Base-by-base conservation (phyloP, 2,113 vertebrate genomes). In the Misgurnus mizolepis region DNA sequence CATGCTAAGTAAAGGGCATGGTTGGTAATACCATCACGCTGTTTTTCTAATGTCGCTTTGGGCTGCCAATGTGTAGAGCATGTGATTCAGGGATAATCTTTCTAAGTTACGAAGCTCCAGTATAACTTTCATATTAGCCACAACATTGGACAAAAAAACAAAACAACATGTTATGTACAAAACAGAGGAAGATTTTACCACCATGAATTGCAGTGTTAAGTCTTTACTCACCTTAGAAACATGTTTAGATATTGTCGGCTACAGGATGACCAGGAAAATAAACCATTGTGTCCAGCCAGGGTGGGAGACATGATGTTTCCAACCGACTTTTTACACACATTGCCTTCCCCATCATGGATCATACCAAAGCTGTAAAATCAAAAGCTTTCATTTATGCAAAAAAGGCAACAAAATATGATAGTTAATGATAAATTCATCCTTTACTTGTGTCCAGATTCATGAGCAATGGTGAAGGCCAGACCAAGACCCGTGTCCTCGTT, bases 391-490 rank as follows among this genome's bases (percentile, higher is more conserved):
- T 9, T 11, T 9, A 66, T 56, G 4, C 10, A 55, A 22, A 41
- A 40, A 27, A 40, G 6, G 14, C 12, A 67, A 58, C 7, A 2
- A 3, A 4, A 39, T 40, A 17, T 6, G 14, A 58, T 7, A 58
- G 4, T 68, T 43, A 49, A 43, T 50, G 7, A 15, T 67, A 15
- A 65, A 56, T 8, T 12, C 2, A 17, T 8, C 0, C 78, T 92
- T 94, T 92, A 97, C 96, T 96, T 97, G 90, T 97, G 96, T 85
- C 96, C 96, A 9, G 95, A 96, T 86, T 97, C 96, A 10, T 96
- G 96, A 8, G 96, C 96, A 5, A 97, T 95, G 78, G 96, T 97
- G 89, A 97, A 96, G 2, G 96, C 96, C 79, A 97, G 88, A 15
- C 95, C 95, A 0, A 97, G 92, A 1, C 96, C 96, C 0, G 95